These are phyloP conservation scores for Notothenia rossii DNA, from an alignment of 2,113 vertebrate genomes.

Conservation along the genomic window DNA sequence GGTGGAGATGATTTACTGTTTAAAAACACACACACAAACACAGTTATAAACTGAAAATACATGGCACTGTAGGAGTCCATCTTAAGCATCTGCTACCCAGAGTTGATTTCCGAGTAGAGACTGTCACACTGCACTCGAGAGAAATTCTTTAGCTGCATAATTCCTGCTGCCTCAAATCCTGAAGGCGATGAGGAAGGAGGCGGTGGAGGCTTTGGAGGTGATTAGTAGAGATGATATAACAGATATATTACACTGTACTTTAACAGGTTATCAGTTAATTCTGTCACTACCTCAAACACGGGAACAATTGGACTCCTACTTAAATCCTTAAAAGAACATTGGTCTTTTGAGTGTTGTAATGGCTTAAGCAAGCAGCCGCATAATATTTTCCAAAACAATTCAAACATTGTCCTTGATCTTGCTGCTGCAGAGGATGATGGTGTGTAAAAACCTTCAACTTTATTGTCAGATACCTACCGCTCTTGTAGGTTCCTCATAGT, in stretches of 20 bases:
- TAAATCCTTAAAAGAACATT: not conserved
- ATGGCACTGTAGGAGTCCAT: slow-evolving; percentile 25
- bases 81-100: slow-evolving; percentile 30
- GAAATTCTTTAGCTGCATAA: slow-evolving; percentile 39
- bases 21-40: not conserved
- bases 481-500: slow-evolving; percentile 90
- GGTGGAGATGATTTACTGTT: not conserved
- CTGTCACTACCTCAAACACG: not conserved
- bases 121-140: slow-evolving; percentile 20
- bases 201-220: slow-evolving; percentile 17
- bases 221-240: slow-evolving; percentile 31
- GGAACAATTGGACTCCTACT: not conserved
- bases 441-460: not conserved
- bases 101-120: slow-evolving; percentile 13
- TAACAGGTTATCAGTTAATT: slow-evolving; percentile 1
- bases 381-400: not conserved
- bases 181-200: slow-evolving; percentile 13
- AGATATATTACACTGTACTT: slow-evolving; percentile 3
- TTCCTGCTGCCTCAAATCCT: slow-evolving; percentile 27
- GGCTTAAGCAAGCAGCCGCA: not conserved
- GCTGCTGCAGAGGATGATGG: not conserved
- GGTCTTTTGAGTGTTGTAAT: not conserved
- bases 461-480: slow-evolving; percentile 81
- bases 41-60: slow-evolving; percentile 7
- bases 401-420: not conserved